A percentile compares a stretch with the other conserved stretches of the same genome.
These are phyloP conservation scores for Protonemura montana DNA, from an alignment of 2,888 invertebrate genomes.

Conservation along the genomic window DNA sequence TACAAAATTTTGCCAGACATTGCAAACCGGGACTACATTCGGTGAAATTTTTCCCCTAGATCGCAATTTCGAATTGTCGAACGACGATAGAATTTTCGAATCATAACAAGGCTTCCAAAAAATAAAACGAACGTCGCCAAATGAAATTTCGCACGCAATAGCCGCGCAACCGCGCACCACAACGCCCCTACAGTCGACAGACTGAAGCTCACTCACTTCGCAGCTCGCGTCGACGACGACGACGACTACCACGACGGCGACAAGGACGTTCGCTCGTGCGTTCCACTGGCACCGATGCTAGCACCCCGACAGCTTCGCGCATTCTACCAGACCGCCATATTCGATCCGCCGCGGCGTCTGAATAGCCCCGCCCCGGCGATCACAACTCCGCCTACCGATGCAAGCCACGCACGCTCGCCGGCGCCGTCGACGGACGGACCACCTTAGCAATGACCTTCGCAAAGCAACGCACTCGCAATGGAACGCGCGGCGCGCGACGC, in stretches of 20 bases:
- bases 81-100: background rate
- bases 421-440: slow-evolving; percentile 14
- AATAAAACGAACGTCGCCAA: background rate
- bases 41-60: too few relatives aligned
- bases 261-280: background rate
- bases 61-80: background rate
- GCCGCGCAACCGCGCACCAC: background rate
- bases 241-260: background rate
- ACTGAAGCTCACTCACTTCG: slow-evolving; percentile 1
- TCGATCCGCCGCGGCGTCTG: slow-evolving; percentile 46
- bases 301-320: slow-evolving; percentile 51
- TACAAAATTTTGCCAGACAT: too few relatives aligned
- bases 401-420: slow-evolving; percentile 35
- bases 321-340: slow-evolving; percentile 44
- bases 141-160: background rate
- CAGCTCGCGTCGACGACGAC: background rate
- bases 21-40: too few relatives aligned
- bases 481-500: background rate
- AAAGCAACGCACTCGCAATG: background rate
- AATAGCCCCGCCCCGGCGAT: slow-evolving; percentile 41
- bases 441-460: slow-evolving; percentile 28
- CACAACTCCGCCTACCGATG: slow-evolving; percentile 1
- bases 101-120: background rate
- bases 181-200: background rate
- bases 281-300: slow-evolving; percentile 44